Conservation (phyloP, 2,888 invertebrate genomes). For the Pristionchus japonicus region DNA sequence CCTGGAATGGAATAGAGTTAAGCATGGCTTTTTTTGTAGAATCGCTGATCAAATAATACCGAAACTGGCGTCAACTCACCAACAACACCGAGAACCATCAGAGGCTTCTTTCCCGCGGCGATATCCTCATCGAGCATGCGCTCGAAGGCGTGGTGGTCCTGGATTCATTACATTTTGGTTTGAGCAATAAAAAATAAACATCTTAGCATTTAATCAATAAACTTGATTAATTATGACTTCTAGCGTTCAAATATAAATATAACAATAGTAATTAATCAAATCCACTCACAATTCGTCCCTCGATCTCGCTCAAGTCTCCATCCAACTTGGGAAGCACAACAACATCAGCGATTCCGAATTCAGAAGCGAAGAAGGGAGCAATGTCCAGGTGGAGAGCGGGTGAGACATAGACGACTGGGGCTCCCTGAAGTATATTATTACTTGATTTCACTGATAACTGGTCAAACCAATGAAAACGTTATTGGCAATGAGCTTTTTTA, state of each 20-base stretch:
- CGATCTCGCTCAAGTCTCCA: constrained; percentile 62
- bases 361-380: constrained; percentile 59
- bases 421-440: constrained; percentile 50
- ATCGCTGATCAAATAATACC: too few species aligned
- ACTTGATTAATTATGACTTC: too few species aligned
- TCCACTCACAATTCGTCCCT: constrained; percentile 65
- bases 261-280: background rate
- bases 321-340: constrained; percentile 60
- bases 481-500: background rate
- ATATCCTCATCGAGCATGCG: constrained; percentile 60
- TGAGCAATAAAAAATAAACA: background rate
- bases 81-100: constrained; percentile 68
- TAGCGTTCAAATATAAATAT: too few species aligned
- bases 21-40: too few species aligned
- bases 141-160: constrained; percentile 66
- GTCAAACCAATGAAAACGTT: too few species aligned
- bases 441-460: too few species aligned
- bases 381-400: constrained; percentile 68
- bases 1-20: constrained; percentile 26
- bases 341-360: constrained; percentile 66
- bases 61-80: too few species aligned
- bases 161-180: background rate
- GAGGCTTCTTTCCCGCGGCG: constrained; percentile 61
- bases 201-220: too few species aligned
- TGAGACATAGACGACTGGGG: constrained; percentile 69